These are phyloP conservation scores for Icerya purchasi DNA, from an alignment of 2,888 invertebrate genomes.

Conservation along the genomic window DNA sequence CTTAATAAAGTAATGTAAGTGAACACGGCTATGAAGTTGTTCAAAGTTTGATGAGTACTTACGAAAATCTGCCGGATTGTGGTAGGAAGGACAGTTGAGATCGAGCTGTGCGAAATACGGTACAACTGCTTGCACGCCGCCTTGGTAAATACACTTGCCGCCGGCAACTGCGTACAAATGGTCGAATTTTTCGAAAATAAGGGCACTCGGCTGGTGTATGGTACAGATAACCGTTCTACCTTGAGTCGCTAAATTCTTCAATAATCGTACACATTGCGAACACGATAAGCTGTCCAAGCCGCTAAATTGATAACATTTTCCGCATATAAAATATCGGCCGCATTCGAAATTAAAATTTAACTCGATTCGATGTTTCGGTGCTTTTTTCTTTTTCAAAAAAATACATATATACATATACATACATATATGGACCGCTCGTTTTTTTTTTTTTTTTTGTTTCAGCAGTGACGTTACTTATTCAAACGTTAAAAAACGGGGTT, in stretches of 20 bases:
- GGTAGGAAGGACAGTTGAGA: slow-evolving; percentile 68
- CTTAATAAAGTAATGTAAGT: too few species aligned
- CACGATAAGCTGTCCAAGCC: slow-evolving; percentile 78
- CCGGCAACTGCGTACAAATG: slow-evolving; percentile 62
- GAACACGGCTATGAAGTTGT: too few species aligned
- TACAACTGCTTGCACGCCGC: slow-evolving; percentile 45
- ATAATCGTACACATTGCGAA: slow-evolving; percentile 54
- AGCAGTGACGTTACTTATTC: too few species aligned
- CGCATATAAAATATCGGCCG: not conserved
- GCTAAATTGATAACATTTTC: slow-evolving; percentile 38
- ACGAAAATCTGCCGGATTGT: slow-evolving; percentile 92
- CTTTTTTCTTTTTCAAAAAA: too few species aligned
- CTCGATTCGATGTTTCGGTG: not conserved
- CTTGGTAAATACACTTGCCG: slow-evolving; percentile 69
- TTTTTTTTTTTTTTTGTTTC: too few species aligned
- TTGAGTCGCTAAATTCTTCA: slow-evolving; percentile 55
- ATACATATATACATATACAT: too few species aligned
- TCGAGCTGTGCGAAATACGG: slow-evolving; percentile 55
- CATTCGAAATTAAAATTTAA: not conserved
- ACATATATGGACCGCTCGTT: too few species aligned
- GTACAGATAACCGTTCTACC: slow-evolving; percentile 79
- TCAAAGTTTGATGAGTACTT: too few species aligned
- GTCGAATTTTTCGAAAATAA: slow-evolving; percentile 82
- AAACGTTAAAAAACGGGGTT: too few species aligned
- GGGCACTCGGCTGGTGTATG: slow-evolving; percentile 82